Evolutionary conservation across 2,797 vertebrate genomes (phyloP), one percentile per base, ranked within the genome.

Genomic region (Microchirus variegatus): DNA sequence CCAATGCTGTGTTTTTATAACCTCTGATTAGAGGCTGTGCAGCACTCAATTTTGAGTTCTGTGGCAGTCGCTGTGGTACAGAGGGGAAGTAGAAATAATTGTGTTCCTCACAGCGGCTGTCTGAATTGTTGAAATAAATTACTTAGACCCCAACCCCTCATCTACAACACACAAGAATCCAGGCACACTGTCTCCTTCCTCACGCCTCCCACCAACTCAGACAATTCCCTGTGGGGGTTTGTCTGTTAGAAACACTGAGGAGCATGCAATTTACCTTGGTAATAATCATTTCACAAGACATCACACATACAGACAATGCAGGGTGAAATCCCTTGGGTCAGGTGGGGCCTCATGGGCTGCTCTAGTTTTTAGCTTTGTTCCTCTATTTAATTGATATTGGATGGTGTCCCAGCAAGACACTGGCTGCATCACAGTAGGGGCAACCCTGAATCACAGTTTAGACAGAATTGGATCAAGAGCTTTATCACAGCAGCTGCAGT

Each of bases 41-140:
- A 79, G 81, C 81, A 85, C 89, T 93, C 86, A 83, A 87, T 90
- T 91, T 78, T 77, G 72, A 88, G 82, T 84, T 87, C 74, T 78
- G 75, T 80, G 82, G 81, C 83, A 76, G 84, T 79, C 63, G 70
- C 74, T 46, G 65, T 48, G 77, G 66, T 86, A 77, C 78, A 84
- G 80, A 81, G 79, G 82, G 81, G 81, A 79, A 90, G 85, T 68
- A 73, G 74, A 89, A 92, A 92, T 93, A 92, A 93, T 91, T 92
- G 91, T 86, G 85, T 87, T 91, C 83, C 76, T 85, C 75, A 87
- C 88, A 62, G 84, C 87, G 80, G 78, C 89, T 82, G 84, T 81
- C 78, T 77, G 89, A 89, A 90, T 91, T 79, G 89, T 89, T 88
- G 89, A 92, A 93, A 92, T 91, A 92, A 93, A 93, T 92, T 77